These are phyloP conservation scores for Apodemus speciosus DNA, from an alignment of 2,113 vertebrate species.

Conservation along the genomic window DNA sequence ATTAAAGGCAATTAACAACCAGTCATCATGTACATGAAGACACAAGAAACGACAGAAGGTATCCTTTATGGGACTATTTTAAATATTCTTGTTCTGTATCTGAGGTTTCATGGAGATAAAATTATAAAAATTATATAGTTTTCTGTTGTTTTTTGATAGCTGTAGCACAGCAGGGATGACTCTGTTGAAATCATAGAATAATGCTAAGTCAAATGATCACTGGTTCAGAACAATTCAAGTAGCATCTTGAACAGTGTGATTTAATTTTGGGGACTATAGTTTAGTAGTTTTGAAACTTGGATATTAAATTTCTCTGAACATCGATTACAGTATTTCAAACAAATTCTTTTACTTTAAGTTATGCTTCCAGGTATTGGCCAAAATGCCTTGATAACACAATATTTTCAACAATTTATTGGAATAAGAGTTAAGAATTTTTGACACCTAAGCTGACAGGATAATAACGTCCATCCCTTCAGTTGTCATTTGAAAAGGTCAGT, in stretches of 20 bases:
- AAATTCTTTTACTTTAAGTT: constrained; percentile 22
- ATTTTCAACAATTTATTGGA: constrained; percentile 6
- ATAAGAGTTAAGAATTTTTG: constrained; percentile 10
- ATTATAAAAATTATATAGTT: constrained; percentile 20
- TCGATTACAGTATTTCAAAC: constrained; percentile 35
- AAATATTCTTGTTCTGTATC: background rate
- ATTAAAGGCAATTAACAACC: constrained; percentile 18
- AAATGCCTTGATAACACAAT: constrained; percentile 4
- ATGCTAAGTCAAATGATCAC: constrained; percentile 31
- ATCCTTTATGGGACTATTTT: background rate
- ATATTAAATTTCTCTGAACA: constrained; percentile 41
- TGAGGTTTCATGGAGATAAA: background rate
- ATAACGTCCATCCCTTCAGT: background rate
- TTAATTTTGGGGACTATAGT: constrained; percentile 46
- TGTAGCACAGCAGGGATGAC: background rate
- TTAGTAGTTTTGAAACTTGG: constrained; percentile 45
- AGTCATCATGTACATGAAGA: background rate
- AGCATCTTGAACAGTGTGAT: background rate
- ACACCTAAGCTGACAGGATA: background rate
- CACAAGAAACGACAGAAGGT: background rate
- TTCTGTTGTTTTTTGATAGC: constrained; percentile 23
- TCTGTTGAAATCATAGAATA: constrained; percentile 48
- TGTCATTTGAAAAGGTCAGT: background rate
- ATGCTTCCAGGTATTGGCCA: background rate
- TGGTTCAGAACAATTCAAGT: background rate